phyloP scores from a whole-genome alignment of 2,797 vertebrate genomes.

The Leucoraja ocellata region DNA sequence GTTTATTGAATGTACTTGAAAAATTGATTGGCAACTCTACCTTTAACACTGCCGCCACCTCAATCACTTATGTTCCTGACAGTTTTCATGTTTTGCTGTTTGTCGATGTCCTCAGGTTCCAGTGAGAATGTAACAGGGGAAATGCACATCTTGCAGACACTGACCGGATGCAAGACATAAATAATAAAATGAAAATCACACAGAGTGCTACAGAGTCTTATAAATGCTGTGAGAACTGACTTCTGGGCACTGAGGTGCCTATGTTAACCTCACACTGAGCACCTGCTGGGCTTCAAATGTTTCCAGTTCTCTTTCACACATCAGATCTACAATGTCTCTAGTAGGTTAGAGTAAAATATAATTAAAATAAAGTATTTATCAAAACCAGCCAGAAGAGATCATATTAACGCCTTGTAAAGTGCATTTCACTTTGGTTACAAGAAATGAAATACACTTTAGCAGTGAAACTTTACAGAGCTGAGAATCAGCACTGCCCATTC shows the following conservation, averaged over 20 bases:
- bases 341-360: neutral
- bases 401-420: neutral
- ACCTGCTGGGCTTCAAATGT: neutral
- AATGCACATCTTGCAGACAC: conserved; percentile 8
- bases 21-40: neutral
- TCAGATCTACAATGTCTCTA: neutral
- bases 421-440: too few relatives aligned
- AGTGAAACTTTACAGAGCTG: neutral
- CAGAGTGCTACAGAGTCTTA: conserved; percentile 4
- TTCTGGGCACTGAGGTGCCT: conserved; percentile 21
- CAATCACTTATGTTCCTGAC: conserved; percentile 8
- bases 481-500: neutral
- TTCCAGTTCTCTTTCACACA: conserved; percentile 15
- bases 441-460: neutral
- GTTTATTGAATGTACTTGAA: neutral
- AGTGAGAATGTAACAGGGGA: conserved; percentile 20
- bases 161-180: neutral
- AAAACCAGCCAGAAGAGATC: neutral
- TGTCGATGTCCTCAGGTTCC: neutral
- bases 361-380: neutral
- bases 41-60: conserved; percentile 23
- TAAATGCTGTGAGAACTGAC: conserved; percentile 28
- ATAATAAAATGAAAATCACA: conserved; percentile 34
- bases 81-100: conserved; percentile 29
- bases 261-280: conserved; percentile 26